phyloP scores from a whole-genome alignment of 2,113 vertebrate genomes.

The Ursus arctos region DNA sequence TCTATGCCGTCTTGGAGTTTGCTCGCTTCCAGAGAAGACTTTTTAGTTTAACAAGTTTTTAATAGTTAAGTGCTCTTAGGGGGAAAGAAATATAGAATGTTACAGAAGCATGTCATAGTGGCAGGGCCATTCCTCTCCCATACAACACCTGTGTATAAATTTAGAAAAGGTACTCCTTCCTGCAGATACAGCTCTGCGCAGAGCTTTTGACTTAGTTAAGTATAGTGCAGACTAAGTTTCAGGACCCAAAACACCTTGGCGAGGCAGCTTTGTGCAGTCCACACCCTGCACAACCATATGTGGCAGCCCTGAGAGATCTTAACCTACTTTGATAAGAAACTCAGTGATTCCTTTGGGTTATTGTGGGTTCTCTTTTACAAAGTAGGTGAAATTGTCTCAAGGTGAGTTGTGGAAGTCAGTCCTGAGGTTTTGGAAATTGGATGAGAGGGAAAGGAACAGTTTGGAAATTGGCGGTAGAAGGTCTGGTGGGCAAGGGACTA shows the following conservation, averaged over 20 bases:
- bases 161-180: neutral
- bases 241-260: neutral
- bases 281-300: neutral
- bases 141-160: neutral
- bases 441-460: neutral
- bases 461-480: neutral
- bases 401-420: neutral
- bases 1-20: neutral
- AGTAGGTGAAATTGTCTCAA: neutral
- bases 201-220: neutral
- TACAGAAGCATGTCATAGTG: neutral
- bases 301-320: neutral
- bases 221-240: neutral
- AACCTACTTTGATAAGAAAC: neutral
- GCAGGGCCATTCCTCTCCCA: neutral
- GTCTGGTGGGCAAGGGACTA: neutral
- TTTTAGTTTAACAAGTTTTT: neutral
- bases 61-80: neutral
- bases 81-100: neutral
- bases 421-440: neutral
- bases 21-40: neutral
- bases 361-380: neutral
- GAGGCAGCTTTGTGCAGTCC: neutral
- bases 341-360: neutral
- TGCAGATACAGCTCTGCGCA: neutral